Conservation (phyloP, 2,888 invertebrate species). For the Scelioninae gen. 1 region DNA sequence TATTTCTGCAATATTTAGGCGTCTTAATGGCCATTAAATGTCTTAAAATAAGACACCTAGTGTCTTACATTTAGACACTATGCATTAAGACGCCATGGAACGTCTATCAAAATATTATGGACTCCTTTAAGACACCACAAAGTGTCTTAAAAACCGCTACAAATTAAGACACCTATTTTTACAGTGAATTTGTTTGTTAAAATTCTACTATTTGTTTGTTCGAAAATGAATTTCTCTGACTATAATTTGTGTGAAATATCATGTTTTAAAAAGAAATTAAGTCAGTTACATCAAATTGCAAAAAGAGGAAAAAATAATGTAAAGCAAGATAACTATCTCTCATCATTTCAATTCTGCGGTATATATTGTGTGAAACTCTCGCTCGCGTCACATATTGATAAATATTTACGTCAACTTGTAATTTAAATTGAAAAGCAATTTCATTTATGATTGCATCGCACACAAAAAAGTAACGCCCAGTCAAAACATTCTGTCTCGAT, state of each 20-base stretch:
- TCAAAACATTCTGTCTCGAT: slow-evolving; percentile 17
- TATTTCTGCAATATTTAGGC: too few relatives aligned
- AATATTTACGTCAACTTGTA: slow-evolving; percentile 26
- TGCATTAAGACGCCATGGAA: too few relatives aligned
- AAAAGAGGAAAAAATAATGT: too few relatives aligned
- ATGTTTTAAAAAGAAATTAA: neutral
- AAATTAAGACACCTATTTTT: too few relatives aligned
- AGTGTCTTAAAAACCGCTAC: too few relatives aligned
- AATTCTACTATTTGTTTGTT: too few relatives aligned
- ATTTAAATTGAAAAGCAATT: slow-evolving; percentile 38
- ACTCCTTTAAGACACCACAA: too few relatives aligned
- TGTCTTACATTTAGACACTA: too few relatives aligned
- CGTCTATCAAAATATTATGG: too few relatives aligned
- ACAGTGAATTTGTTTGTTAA: too few relatives aligned
- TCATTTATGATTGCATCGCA: slow-evolving; percentile 28
- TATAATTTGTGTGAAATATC: neutral
- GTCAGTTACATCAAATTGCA: neutral
- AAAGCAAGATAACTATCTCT: slow-evolving; percentile 9
- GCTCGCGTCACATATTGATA: slow-evolving; percentile 16
- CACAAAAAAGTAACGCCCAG: slow-evolving; percentile 7
- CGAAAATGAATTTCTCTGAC: neutral
- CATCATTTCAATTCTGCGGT: slow-evolving; percentile 22
- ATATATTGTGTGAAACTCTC: slow-evolving; percentile 23
- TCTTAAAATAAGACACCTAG: too few relatives aligned
- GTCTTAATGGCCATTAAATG: too few relatives aligned